These are phyloP conservation scores for Octonoba sinensis DNA, from an alignment of 2,888 invertebrate genomes.

Conservation along the genomic window DNA sequence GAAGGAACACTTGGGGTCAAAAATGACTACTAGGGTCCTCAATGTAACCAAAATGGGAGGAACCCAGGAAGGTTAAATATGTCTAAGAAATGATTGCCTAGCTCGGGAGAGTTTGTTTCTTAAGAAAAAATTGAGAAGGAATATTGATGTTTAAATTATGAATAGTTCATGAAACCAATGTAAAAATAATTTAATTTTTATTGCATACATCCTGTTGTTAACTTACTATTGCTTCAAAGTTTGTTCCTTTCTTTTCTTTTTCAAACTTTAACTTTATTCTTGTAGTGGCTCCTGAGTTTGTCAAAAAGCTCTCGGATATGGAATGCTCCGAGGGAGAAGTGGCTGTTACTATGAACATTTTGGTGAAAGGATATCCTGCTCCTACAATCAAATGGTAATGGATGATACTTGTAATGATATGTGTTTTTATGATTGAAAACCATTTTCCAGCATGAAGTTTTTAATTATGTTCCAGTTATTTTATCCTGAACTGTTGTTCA, in stretches of 20 bases:
- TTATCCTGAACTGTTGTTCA: too few species aligned
- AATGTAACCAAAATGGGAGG: too few species aligned
- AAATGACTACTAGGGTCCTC: too few species aligned
- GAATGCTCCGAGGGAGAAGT: constrained; percentile 75
- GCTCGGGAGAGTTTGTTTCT: too few species aligned
- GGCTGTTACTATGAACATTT: constrained; percentile 84
- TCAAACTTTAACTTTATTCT: constrained; percentile 73
- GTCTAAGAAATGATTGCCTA: too few species aligned
- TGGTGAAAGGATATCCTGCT: constrained; percentile 90
- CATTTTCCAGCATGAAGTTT: neutral
- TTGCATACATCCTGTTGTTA: neutral
- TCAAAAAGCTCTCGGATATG: constrained; percentile 75
- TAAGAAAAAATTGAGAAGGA: too few species aligned
- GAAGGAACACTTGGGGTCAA: too few species aligned
- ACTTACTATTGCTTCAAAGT: neutral
- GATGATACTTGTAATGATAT: neutral
- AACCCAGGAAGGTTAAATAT: too few species aligned
- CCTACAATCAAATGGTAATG: constrained; percentile 84
- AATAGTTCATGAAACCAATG: too few species aligned
- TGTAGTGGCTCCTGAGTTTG: constrained; percentile 73
- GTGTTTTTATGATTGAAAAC: neutral
- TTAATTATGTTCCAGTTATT: too few species aligned
- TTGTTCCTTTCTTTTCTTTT: constrained; percentile 55
- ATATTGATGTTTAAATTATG: too few species aligned
- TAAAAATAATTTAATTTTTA: too few species aligned